These are phyloP conservation scores for Lasaia peninsularis DNA, from an alignment of 1,140 invertebrate genomes.

Conservation along the genomic window DNA sequence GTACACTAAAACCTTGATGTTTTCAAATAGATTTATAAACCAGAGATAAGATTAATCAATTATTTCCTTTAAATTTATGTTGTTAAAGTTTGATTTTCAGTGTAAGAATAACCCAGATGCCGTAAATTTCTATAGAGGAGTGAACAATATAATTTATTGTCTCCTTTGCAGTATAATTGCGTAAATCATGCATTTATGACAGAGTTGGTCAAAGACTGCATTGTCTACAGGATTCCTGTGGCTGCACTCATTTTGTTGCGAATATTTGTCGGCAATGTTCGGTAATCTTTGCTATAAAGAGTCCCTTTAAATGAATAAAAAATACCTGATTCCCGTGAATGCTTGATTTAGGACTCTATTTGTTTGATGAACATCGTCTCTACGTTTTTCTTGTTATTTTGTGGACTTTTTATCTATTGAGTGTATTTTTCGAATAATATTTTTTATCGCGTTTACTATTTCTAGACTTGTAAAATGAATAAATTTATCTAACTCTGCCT, in stretches of 20 bases:
- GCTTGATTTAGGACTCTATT: too few species aligned
- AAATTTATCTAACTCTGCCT: too few species aligned
- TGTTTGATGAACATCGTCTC: too few species aligned
- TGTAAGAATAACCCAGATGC: background rate
- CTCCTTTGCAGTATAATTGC: slow-evolving; percentile 69
- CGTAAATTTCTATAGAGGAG: slow-evolving; percentile 47
- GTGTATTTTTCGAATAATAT: too few species aligned
- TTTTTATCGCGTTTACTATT: too few species aligned
- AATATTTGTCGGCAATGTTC: slow-evolving; percentile 14
- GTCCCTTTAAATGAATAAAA: background rate
- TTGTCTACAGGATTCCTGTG: slow-evolving; percentile 56
- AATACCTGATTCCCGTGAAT: background rate
- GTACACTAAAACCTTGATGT: slow-evolving; percentile 36
- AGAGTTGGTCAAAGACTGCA: slow-evolving; percentile 50
- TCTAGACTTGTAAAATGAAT: too few species aligned
- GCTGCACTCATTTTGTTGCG: slow-evolving; percentile 49
- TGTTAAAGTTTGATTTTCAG: background rate
- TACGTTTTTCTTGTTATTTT: too few species aligned
- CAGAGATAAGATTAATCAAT: background rate
- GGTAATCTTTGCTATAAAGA: background rate
- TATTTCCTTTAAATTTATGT: background rate
- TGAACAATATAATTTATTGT: slow-evolving; percentile 71
- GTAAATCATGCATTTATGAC: slow-evolving; percentile 77
- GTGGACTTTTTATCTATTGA: too few species aligned
- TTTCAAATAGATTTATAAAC: slow-evolving; percentile 9